Evolutionary conservation across 2,888 invertebrate species (phyloP).

Genomic region (Harpalus rubripes): DNA sequence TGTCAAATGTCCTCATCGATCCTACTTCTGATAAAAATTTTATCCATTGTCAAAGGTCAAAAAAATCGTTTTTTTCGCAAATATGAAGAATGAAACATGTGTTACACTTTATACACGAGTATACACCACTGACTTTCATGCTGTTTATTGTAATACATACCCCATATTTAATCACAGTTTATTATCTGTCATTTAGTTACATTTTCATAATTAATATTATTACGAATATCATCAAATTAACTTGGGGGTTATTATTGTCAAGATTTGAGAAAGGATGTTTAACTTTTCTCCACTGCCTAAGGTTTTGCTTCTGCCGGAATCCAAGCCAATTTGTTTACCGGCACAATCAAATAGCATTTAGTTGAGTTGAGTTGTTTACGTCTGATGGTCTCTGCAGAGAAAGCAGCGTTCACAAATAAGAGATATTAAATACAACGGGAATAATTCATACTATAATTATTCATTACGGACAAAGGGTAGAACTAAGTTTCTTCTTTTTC

Average conservation of each 20-base stretch:
- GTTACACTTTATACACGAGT: too few species aligned
- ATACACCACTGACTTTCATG: too few species aligned
- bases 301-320: not conserved
- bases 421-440: too few species aligned
- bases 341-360: constrained; percentile 33
- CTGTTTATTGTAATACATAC: not conserved
- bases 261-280: constrained; percentile 39
- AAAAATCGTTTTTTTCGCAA: too few species aligned
- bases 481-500: too few species aligned
- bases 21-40: too few species aligned
- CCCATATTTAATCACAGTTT: not conserved
- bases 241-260: constrained; percentile 10
- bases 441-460: too few species aligned
- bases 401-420: not conserved
- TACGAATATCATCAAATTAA: constrained; percentile 31
- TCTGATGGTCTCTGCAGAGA: not conserved
- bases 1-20: too few species aligned
- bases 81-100: too few species aligned
- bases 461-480: too few species aligned
- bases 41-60: too few species aligned
- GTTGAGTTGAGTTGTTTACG: not conserved
- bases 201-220: constrained; percentile 4
- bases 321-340: constrained; percentile 27
- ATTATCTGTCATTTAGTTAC: not conserved
- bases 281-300: constrained; percentile 16